Evolutionary conservation across 2,888 invertebrate genomes (phyloP).

Genomic region (Boloria selene): DNA sequence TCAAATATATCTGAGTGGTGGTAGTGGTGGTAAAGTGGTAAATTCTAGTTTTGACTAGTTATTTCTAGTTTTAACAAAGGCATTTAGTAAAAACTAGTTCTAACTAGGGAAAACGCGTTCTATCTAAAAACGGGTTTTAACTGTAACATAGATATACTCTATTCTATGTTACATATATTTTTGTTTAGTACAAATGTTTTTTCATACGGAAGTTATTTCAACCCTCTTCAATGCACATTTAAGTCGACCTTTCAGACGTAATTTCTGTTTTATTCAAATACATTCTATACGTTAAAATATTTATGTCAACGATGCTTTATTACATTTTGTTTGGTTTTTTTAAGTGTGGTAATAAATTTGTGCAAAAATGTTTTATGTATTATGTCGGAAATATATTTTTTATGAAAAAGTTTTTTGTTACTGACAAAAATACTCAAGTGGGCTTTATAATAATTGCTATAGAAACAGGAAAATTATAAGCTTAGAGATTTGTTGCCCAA

Average conservation of each 20-base stretch:
- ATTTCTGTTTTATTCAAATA: conserved; percentile 12
- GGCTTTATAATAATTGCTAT: too few relatives aligned
- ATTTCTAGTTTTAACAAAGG: too few relatives aligned
- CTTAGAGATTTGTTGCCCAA: too few relatives aligned
- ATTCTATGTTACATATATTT: too few relatives aligned
- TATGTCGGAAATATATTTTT: conserved; percentile 4
- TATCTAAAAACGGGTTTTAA: too few relatives aligned
- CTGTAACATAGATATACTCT: too few relatives aligned
- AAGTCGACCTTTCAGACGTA: not conserved
- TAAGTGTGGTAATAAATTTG: conserved; percentile 12
- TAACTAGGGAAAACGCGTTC: too few relatives aligned
- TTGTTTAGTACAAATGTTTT: not conserved
- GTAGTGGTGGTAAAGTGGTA: too few relatives aligned
- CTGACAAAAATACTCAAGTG: not conserved
- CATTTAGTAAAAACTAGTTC: too few relatives aligned
- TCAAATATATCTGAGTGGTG: too few relatives aligned
- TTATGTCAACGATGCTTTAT: conserved; percentile 10
- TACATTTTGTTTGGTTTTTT: conserved; percentile 13
- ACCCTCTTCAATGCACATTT: conserved; percentile 8
- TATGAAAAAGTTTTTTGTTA: conserved; percentile 1
- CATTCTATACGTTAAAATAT: conserved; percentile 8
- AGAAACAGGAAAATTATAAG: too few relatives aligned
- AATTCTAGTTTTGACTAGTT: too few relatives aligned
- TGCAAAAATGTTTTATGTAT: conserved; percentile 7
- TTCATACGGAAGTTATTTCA: not conserved